Percentiles rank a stretch among this genome's conserved stretches.
phyloP scores from a whole-genome alignment of 2,113 vertebrate species.

The Rhodinocichla rosea region DNA sequence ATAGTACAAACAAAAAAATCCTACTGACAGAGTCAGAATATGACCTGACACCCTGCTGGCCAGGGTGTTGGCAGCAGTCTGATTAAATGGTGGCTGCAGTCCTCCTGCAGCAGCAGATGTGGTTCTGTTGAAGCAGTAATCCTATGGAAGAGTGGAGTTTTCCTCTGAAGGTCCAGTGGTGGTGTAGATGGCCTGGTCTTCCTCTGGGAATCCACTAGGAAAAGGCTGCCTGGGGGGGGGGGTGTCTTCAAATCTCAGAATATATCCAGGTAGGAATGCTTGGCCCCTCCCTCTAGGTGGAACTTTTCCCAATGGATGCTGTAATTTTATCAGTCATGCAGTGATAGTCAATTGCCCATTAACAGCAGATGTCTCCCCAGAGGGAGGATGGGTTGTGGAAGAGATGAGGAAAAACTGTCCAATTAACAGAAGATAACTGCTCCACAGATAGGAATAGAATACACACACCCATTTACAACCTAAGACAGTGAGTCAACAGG shows the following conservation, averaged over 20 bases:
- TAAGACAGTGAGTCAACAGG: background rate
- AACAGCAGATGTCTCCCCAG: background rate
- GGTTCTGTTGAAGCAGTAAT: background rate
- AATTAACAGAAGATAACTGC: background rate
- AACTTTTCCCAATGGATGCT: background rate
- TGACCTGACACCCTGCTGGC: background rate
- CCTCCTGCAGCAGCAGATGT: background rate
- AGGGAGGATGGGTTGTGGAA: background rate
- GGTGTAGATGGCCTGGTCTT: background rate
- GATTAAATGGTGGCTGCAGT: background rate
- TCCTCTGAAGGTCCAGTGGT: background rate
- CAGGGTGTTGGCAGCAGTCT: background rate
- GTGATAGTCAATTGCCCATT: background rate
- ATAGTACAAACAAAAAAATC: background rate
- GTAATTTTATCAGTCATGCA: background rate
- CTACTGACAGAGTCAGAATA: background rate
- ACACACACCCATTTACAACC: background rate
- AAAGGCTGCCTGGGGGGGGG: background rate
- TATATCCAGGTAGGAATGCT: background rate
- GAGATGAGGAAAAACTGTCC: background rate
- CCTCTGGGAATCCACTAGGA: background rate
- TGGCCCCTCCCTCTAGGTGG: background rate
- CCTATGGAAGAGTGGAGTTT: background rate
- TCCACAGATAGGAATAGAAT: background rate
- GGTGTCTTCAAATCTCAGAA: background rate